Base-by-base conservation (phyloP, 2,797 vertebrate genomes). In the Adelosebastes latens region DNA sequence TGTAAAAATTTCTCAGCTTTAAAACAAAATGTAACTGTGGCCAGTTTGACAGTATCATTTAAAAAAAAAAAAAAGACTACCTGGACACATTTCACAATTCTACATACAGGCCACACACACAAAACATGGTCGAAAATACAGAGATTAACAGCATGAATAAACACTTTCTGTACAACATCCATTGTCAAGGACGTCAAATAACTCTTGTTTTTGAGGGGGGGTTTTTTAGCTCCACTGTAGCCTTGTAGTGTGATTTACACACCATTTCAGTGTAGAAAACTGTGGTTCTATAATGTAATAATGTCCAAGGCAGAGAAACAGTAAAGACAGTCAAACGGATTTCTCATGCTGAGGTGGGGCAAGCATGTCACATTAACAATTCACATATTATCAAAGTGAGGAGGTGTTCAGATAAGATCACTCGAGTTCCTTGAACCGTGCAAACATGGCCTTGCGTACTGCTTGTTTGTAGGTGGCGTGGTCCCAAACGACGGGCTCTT, bases 361-460 rank as follows among this genome's bases (percentile, higher is more conserved):
- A 53, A 82, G 69, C 58, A 52, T 52, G 56, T 81, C 53, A 18
- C 63, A 80, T 49, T n/a, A 68, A 84, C 36, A 68, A 34, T 80
- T 82, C 46, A 77, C 70, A 75, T 72, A 62, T 73, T 75, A 66
- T 75, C 31, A 68, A 83, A 88, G 42, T 69, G 61, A 80, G 34
- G 75, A 80, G 24, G 59, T 71, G 76, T 80, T 80, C 60, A 71
- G 82, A 76, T 46, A 52, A 69, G 59, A 81, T 98, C 95, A 99
- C 90, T 99, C 97, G 0, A 99, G 96, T 80, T 99, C 98, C 92
- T 99, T 99, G 68, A 98, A 99, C 70, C 98, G 97, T 71, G 98
- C 98, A 89, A 99, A 99, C 98, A 99, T 99, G 83, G 98, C 98
- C 89, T 98, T 98, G 68, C 98, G 95, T 60, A 99, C 98, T 0